phyloP scores from a whole-genome alignment of 1,140 invertebrate species.

The Cotesia glomerata region DNA sequence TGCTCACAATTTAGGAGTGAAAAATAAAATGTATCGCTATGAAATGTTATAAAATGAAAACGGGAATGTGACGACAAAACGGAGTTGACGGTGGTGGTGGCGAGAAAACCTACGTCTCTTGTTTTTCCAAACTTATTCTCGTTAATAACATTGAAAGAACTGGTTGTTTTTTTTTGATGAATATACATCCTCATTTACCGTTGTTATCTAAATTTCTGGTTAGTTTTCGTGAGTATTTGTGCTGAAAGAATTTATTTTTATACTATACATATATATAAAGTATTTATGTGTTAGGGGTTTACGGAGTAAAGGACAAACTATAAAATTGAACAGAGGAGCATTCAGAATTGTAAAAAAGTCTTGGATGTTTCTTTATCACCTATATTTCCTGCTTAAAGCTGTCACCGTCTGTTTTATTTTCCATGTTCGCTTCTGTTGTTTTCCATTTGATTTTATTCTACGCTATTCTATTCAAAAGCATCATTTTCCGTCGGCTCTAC shows the following conservation, averaged over 20 bases:
- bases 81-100: constrained; percentile 3
- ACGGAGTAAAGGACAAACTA: constrained; percentile 1
- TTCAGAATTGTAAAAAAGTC: neutral
- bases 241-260: too few relatives aligned
- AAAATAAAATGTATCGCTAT: neutral
- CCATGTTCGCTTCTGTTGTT: constrained; percentile 7
- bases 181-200: too few relatives aligned
- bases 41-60: neutral
- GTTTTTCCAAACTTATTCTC: constrained; percentile 39
- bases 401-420: constrained; percentile 11
- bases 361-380: constrained; percentile 4
- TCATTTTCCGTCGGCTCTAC: constrained; percentile 1
- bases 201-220: too few relatives aligned
- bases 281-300: too few relatives aligned
- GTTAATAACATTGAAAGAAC: too few relatives aligned
- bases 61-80: neutral
- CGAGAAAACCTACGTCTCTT: constrained; percentile 27
- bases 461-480: neutral
- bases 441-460: neutral
- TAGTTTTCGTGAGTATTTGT: too few relatives aligned
- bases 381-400: constrained; percentile 15
- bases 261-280: too few relatives aligned
- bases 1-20: neutral
- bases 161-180: too few relatives aligned
- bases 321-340: too few relatives aligned